A percentile compares a stretch with the other conserved stretches of the same genome.
Conservation (phyloP, 2,888 invertebrate species). For the Cephus sareptanus region DNA sequence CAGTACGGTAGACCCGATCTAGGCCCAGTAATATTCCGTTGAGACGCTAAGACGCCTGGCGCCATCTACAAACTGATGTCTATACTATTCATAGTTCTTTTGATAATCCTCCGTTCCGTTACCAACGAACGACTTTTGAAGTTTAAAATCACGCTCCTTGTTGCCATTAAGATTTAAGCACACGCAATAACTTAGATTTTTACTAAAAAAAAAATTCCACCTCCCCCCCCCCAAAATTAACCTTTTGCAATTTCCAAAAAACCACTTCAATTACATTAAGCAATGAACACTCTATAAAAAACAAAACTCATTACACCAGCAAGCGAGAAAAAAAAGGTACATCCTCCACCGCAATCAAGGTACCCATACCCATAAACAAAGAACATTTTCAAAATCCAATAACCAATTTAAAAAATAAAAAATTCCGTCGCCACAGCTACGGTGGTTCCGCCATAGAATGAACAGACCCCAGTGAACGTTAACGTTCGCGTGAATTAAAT, state of each 20-base stretch:
- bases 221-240: too few species aligned
- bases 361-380: background rate
- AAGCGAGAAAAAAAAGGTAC: background rate
- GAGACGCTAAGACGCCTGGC: background rate
- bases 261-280: background rate
- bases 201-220: too few species aligned
- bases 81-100: background rate
- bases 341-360: background rate
- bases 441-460: too few species aligned
- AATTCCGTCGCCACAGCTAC: background rate
- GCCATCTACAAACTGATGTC: background rate
- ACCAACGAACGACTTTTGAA: background rate
- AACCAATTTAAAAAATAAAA: background rate
- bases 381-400: background rate
- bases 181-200: too few species aligned
- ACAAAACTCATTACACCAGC: background rate
- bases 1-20: background rate
- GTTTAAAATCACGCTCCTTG: too few species aligned
- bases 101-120: background rate
- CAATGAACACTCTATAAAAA: background rate
- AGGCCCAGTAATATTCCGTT: background rate
- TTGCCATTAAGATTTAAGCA: too few species aligned
- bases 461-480: too few species aligned
- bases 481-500: too few species aligned
- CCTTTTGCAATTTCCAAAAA: background rate